Evolutionary conservation across 2,113 vertebrate species (phyloP).

Genomic region (Barbus barbus): DNA sequence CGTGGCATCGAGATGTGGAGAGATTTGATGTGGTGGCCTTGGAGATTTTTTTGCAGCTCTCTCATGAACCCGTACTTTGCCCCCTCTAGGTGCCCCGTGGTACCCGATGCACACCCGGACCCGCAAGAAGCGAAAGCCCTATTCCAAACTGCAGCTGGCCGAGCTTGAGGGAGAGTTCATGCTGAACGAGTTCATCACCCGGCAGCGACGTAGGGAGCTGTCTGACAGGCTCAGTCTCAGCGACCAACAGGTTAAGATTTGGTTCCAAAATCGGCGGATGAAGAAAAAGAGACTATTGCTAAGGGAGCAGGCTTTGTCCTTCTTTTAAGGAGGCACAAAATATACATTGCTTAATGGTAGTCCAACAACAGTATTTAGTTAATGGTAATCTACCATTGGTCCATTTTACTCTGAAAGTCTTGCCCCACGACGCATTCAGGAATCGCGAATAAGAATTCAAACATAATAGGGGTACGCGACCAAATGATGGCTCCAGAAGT

Average conservation of each 20-base stretch:
- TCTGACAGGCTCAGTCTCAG: slow-evolving; percentile 96
- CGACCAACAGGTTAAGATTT: slow-evolving; percentile 99
- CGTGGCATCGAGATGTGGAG: neutral
- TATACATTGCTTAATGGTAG: slow-evolving; percentile 25
- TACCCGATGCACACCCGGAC: slow-evolving; percentile 96
- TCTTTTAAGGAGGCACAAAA: slow-evolving; percentile 80
- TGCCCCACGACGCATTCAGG: slow-evolving; percentile 26
- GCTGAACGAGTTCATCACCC: slow-evolving; percentile 97
- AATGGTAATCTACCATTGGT: slow-evolving; percentile 38
- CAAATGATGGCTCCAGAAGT: slow-evolving; percentile 39
- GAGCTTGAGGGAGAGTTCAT: slow-evolving; percentile 97
- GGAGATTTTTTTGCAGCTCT: slow-evolving; percentile 58
- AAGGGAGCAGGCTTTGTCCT: slow-evolving; percentile 94
- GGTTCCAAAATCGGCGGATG: slow-evolving; percentile 98
- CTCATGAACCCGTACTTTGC: slow-evolving; percentile 60
- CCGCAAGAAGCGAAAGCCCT: slow-evolving; percentile 96
- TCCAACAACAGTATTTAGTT: slow-evolving; percentile 29
- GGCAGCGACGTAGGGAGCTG: slow-evolving; percentile 95
- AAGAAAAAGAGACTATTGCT: slow-evolving; percentile 99
- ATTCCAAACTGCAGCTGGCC: slow-evolving; percentile 94
- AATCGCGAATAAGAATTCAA: slow-evolving; percentile 22
- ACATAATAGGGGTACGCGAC: slow-evolving; percentile 49
- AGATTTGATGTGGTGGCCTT: slow-evolving; percentile 59
- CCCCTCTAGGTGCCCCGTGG: slow-evolving; percentile 89
- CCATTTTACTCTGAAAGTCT: slow-evolving; percentile 31